These are phyloP conservation scores for Carapus acus DNA, from an alignment of 2,797 vertebrate genomes.

Conservation along the genomic window DNA sequence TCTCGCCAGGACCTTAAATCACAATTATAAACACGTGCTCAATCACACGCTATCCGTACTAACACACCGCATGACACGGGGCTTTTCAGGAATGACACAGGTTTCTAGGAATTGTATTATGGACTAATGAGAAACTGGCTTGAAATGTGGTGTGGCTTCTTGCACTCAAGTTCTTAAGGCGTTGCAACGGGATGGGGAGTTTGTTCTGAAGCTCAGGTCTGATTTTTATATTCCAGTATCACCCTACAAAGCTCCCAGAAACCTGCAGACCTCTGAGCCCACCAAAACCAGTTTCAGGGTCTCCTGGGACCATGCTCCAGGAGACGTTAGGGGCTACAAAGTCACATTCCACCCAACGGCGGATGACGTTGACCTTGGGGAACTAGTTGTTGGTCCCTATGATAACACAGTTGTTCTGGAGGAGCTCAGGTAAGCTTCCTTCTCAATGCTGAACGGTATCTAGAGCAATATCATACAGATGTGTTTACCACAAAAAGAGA, in stretches of 20 bases:
- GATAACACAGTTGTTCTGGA: slow-evolving; percentile 94
- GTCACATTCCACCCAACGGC: slow-evolving; percentile 86
- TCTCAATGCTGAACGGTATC: not conserved
- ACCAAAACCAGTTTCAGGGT: slow-evolving; percentile 91
- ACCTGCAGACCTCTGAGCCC: slow-evolving; percentile 91
- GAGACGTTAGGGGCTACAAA: slow-evolving; percentile 86
- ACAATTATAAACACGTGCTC: slow-evolving; percentile 23
- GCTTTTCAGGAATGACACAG: slow-evolving; percentile 34
- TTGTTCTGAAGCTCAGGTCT: slow-evolving; percentile 42
- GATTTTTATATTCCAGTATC: slow-evolving; percentile 75
- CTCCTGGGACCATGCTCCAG: slow-evolving; percentile 89
- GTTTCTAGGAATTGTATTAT: slow-evolving; percentile 48
- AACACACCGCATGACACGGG: slow-evolving; percentile 52
- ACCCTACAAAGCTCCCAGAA: slow-evolving; percentile 86
- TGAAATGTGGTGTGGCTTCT: slow-evolving; percentile 34
- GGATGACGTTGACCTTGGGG: slow-evolving; percentile 73
- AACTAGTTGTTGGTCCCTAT: slow-evolving; percentile 84
- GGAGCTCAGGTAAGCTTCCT: slow-evolving; percentile 82
- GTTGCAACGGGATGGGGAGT: slow-evolving; percentile 1
- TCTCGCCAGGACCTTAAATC: slow-evolving; percentile 26
- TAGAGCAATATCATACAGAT: too few relatives aligned
- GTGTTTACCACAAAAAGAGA: not conserved
- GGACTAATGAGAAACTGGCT: slow-evolving; percentile 50
- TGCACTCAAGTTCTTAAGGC: slow-evolving; percentile 10
- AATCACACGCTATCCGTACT: slow-evolving; percentile 31